Conservation (phyloP, 2,888 invertebrate genomes). For the Aradus depressus region DNA sequence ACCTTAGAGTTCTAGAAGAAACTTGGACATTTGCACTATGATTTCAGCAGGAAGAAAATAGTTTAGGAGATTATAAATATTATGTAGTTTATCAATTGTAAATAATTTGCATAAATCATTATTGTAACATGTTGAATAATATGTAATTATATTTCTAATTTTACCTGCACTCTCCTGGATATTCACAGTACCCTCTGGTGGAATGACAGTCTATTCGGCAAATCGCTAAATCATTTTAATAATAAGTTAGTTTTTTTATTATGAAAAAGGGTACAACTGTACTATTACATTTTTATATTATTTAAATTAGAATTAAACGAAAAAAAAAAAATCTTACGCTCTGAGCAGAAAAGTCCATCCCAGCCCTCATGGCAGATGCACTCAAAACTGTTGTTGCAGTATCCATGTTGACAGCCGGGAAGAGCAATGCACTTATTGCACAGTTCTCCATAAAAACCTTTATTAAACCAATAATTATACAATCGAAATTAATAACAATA, state of each 20-base stretch:
- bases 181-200: slow-evolving; percentile 74
- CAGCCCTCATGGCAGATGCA: slow-evolving; percentile 76
- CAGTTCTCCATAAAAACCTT: slow-evolving; percentile 66
- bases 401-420: slow-evolving; percentile 78
- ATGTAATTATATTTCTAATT: neutral
- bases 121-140: neutral
- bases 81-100: no score
- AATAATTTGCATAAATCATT: neutral
- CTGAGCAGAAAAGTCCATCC: slow-evolving; percentile 80
- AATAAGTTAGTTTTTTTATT: neutral
- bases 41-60: no score
- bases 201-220: slow-evolving; percentile 77
- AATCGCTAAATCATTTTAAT: slow-evolving; percentile 61
- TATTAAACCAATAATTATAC: slow-evolving; percentile 1
- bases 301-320: neutral
- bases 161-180: slow-evolving; percentile 69
- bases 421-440: slow-evolving; percentile 78
- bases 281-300: no score
- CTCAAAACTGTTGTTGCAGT: slow-evolving; percentile 75
- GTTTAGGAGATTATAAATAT: no score
- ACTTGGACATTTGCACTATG: no score
- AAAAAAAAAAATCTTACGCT: slow-evolving; percentile 49
- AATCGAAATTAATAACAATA: no score
- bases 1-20: no score
- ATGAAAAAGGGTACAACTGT: neutral